phyloP scores from a whole-genome alignment of 1,140 invertebrate species.

The Oreohelix idahoensis region DNA sequence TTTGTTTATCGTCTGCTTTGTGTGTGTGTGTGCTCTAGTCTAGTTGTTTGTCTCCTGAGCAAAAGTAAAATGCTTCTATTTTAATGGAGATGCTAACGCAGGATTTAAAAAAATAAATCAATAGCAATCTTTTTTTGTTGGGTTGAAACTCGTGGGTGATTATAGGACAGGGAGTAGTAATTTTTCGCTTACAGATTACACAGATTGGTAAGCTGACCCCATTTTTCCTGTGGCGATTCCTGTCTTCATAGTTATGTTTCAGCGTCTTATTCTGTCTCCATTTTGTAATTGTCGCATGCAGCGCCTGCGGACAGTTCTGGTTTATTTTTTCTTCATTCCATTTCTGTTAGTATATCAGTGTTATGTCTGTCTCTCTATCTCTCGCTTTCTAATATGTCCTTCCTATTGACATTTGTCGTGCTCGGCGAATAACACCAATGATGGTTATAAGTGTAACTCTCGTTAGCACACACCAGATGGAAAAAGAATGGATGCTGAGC shows the following conservation, averaged over 20 bases:
- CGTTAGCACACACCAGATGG: no score
- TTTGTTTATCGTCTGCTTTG: conserved; percentile 4
- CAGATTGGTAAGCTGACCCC: background rate
- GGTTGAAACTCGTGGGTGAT: background rate
- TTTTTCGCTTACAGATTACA: background rate
- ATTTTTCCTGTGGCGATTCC: background rate
- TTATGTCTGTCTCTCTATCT: no score
- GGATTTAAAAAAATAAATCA: background rate
- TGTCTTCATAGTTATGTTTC: background rate
- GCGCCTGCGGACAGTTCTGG: no score
- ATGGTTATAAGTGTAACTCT: no score
- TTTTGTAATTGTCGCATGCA: background rate
- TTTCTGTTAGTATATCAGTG: no score
- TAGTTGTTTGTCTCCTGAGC: background rate
- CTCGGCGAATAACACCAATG: no score
- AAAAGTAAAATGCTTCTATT: background rate
- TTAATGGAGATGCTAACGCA: background rate
- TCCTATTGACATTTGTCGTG: no score
- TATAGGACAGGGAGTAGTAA: background rate
- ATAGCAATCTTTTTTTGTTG: background rate
- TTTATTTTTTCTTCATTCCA: no score
- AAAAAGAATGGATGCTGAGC: no score
- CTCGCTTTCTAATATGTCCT: no score
- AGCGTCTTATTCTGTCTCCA: background rate
- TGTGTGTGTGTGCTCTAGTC: background rate